Percentiles rank a stretch among this genome's conserved stretches.
These are phyloP conservation scores for Drosophila nasuta DNA, from an alignment of 1,140 invertebrate genomes.

Conservation along the genomic window DNA sequence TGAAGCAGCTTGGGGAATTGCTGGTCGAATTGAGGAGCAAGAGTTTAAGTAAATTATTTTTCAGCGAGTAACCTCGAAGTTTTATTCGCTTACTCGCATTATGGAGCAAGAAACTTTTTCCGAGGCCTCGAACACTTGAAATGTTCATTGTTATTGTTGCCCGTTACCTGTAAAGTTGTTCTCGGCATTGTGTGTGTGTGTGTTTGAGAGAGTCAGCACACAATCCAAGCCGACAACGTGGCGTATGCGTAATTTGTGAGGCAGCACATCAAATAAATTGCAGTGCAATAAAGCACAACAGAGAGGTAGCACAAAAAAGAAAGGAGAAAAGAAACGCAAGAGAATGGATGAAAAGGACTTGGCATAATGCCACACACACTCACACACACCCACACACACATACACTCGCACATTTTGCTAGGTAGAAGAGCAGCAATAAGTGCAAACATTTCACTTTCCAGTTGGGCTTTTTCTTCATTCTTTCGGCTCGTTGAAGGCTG, in stretches of 20 bases:
- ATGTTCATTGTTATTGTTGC: constrained; percentile 11
- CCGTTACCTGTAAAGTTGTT: constrained; percentile 33
- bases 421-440: constrained; percentile 36
- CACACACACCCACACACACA: constrained; percentile 4
- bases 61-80: neutral
- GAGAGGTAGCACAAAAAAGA: neutral
- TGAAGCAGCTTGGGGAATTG: constrained; percentile 7
- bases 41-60: constrained; percentile 57
- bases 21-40: constrained; percentile 30
- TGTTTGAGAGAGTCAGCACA: neutral
- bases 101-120: constrained; percentile 34
- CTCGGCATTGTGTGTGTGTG: constrained; percentile 23
- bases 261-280: constrained; percentile 56
- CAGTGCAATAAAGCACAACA: constrained; percentile 50
- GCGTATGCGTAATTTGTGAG: constrained; percentile 55
- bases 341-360: neutral
- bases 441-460: constrained; percentile 55
- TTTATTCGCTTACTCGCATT: constrained; percentile 45
- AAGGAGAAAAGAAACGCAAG: neutral
- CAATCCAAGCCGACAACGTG: constrained; percentile 33
- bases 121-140: constrained; percentile 19
- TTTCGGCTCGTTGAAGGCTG: constrained; percentile 6
- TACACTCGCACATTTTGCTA: constrained; percentile 19
- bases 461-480: constrained; percentile 17
- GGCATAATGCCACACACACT: constrained; percentile 28